Percentiles rank a stretch among this genome's conserved stretches.
These are phyloP conservation scores for Apodemia zela DNA, from an alignment of 2,888 invertebrate species.

Conservation along the genomic window DNA sequence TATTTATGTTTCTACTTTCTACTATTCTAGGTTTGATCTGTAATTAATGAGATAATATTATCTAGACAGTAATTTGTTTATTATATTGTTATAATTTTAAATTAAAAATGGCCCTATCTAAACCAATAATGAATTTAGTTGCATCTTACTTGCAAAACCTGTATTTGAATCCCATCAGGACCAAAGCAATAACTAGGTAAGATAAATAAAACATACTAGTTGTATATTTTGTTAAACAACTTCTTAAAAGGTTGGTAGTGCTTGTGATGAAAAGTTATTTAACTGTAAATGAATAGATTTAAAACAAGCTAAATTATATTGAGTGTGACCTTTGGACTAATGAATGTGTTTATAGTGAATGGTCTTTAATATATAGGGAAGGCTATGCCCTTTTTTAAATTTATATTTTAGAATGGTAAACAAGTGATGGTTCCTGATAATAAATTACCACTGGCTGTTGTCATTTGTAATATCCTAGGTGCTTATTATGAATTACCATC, in stretches of 20 bases:
- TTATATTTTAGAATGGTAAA: no score
- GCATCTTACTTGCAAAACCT: constrained; percentile 87
- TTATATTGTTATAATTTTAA: background rate
- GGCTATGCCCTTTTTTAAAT: no score
- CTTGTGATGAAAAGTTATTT: background rate
- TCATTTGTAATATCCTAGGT: no score
- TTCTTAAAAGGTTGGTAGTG: background rate
- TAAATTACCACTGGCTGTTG: no score
- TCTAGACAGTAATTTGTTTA: no score
- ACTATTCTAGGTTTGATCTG: background rate
- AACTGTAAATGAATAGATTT: background rate
- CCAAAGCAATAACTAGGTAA: constrained; percentile 90
- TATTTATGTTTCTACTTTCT: background rate
- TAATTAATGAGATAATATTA: background rate
- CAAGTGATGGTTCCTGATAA: no score
- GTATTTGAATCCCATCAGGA: constrained; percentile 87
- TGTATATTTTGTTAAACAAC: background rate
- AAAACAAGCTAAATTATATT: no score
- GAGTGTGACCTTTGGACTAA: no score
- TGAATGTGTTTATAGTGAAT: no score
- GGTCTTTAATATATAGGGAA: no score
- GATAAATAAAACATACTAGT: constrained; percentile 25
- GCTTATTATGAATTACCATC: no score
- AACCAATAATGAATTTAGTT: constrained; percentile 85
- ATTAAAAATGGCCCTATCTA: constrained; percentile 84